Base-by-base conservation (phyloP, 1,140 invertebrate species). In the Diploscapter pachys region DNA sequence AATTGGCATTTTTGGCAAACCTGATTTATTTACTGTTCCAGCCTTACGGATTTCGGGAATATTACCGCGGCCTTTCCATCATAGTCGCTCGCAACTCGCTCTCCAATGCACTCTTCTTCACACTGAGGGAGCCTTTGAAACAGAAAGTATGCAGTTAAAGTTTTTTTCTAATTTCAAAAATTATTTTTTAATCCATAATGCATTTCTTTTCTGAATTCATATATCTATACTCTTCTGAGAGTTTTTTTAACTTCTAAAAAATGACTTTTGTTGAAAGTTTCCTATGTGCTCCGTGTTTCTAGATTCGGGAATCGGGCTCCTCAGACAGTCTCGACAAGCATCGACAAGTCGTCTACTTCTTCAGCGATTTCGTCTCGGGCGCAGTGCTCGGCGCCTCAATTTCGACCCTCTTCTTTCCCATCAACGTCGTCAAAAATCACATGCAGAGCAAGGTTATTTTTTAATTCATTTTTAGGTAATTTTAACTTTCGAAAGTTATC, bases 401-500 rank as follows among this genome's bases (percentile, higher is more conserved):
- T 11, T 96, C 93, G 83, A 96, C 94, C 48, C 74, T 96, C 4
- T 97, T 96, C 88, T 99, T 96, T 88, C 96, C 96, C 0, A 87
- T 98, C n/a, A 99, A 99, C 89, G 94, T 98, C 56, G 90, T 97
- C 31, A 98, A 98, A 88, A 92, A 96, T 63, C 90, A 92, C 65
- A 94, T 98, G 91, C 96, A 99, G 86, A 64, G 63, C 3, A 74
- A 74, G 66, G 73, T 69, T 63, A 68, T 9, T 65, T 9, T 57
- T 9, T 57, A 4, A n/a, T 61, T 57, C 61, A 4, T 11, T 63
- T 63, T 67, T 9, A 11, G 5, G 63, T 5, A 48, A 54, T 48
- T 31, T 13, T 62, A 48, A 51, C 11, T 67, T 4, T 13, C 51
- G 49, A 49, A 9, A 3, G 9, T 64, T 8, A 64, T 49, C 13